Evolutionary conservation across 2,888 invertebrate genomes (phyloP).

Genomic region (Apamea epomidion): DNA sequence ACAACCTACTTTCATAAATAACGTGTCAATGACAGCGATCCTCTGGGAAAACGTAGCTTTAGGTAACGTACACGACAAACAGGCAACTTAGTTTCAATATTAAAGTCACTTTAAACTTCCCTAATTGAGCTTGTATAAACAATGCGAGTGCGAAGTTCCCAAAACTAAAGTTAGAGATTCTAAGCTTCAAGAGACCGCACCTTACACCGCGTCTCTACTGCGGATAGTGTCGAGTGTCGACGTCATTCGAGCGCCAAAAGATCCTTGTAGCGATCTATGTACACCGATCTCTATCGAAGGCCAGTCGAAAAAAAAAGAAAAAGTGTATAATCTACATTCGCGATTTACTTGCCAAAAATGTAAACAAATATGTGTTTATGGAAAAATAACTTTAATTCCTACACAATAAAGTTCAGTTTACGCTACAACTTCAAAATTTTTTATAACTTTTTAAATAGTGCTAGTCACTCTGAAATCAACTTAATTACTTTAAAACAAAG

Average conservation of each 20-base stretch:
- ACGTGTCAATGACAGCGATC: background rate
- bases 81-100: background rate
- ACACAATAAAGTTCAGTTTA: too few species aligned
- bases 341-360: too few species aligned
- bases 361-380: too few species aligned
- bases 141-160: background rate
- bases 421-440: too few species aligned
- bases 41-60: background rate
- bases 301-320: too few species aligned
- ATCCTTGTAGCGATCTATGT: background rate
- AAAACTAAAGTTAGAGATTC: background rate
- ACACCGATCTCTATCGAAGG: background rate
- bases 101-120: background rate
- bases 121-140: background rate
- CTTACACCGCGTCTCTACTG: background rate
- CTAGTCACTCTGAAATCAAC: too few species aligned
- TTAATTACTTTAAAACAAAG: too few species aligned
- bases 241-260: background rate
- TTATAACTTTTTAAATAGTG: too few species aligned
- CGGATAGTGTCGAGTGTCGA: too few species aligned
- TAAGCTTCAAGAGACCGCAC: background rate
- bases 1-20: background rate
- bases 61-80: background rate
- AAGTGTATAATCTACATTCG: too few species aligned
- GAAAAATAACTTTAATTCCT: too few species aligned